These are phyloP conservation scores for Ataeniobius toweri DNA, from an alignment of 2,797 vertebrate genomes.

Conservation along the genomic window DNA sequence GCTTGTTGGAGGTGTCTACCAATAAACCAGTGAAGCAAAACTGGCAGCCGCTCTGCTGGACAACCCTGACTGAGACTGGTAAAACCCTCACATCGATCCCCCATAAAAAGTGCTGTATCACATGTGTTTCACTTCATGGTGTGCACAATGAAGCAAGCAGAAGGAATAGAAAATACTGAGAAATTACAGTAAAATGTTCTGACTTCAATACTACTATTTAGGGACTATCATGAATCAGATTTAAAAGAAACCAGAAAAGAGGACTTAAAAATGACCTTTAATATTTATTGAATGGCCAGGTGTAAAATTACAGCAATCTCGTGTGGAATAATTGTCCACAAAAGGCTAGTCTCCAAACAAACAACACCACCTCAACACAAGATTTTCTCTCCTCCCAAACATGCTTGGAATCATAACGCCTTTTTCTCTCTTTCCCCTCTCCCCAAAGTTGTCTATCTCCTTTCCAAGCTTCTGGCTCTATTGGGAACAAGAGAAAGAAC, in stretches of 20 bases:
- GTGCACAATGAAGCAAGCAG: slow-evolving; percentile 14
- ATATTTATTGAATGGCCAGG: slow-evolving; percentile 55
- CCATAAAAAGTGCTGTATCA: slow-evolving; percentile 11
- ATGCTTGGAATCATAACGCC: slow-evolving; percentile 72
- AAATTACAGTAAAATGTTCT: slow-evolving; percentile 5
- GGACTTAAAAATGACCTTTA: slow-evolving; percentile 45
- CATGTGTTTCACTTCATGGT: slow-evolving; percentile 4
- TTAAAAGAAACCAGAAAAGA: slow-evolving; percentile 26
- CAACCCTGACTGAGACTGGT: slow-evolving; percentile 21
- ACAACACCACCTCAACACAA: slow-evolving; percentile 56
- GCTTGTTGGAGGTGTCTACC: slow-evolving; percentile 30
- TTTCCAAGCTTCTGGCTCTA: slow-evolving; percentile 36
- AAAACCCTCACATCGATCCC: slow-evolving; percentile 28
- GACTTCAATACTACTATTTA: slow-evolving; percentile 8
- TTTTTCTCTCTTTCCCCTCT: slow-evolving; percentile 22
- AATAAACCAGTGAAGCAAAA: slow-evolving; percentile 58
- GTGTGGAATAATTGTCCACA: slow-evolving; percentile 47
- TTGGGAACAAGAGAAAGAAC: slow-evolving; percentile 54
- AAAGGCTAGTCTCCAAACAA: slow-evolving; percentile 44
- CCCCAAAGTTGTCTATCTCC: slow-evolving; percentile 63
- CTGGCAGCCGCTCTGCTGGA: slow-evolving; percentile 36
- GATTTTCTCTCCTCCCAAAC: slow-evolving; percentile 59
- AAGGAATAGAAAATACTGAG: background rate
- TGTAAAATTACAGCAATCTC: slow-evolving; percentile 36
- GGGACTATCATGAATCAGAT: slow-evolving; percentile 19